Evolutionary conservation across 53 echinoderm and acorn worm genomes (phyloP), one percentile per base, ranked within the genome.

Genomic region (Patiria pectinifera): DNA sequence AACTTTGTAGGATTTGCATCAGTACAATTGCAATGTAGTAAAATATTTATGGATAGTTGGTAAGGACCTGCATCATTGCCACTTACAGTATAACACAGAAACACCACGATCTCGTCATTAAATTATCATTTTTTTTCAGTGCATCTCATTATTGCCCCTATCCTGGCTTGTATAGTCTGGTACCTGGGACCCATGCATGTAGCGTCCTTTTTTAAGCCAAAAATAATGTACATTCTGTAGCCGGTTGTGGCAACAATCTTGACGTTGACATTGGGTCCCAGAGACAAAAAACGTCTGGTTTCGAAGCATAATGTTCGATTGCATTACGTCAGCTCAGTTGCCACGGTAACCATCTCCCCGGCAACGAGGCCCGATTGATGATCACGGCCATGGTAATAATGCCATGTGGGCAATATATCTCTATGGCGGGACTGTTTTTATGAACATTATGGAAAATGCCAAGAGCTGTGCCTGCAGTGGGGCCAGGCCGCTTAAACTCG

Each of bases 241-340:
- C 14, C 15, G 18, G 24, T 3, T 74, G 74, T 53, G 53, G 53
- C 74, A 10, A n/a, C 74, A 74, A 24, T 23, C 74, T 74, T 23
- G 22, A 22, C 74, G 74, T 74, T 74, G 74, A n/a, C 24, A 11
- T 18, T 14, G 74, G 22, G 11, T 46, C 61, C 24, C n/a, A 11
- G 71, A 71, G 75, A 72, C 75, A 86, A 86, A 75, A 71, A 22
- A 72, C 45, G 72, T 71, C 35, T 48, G 21, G 71, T 85, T 24
- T 16, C 25, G 49, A 22, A 25, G 49, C 59, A 23, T 82, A 48
- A 49, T 69, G 62, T 8, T 87, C 9, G 49, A 35, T 53, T 80
- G 81, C 66, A 90, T 90, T 90, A 69, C 81, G 81, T 90, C 90
- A 90, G 26, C 26, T 61, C 69, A 9, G 81, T 90, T 48, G 61